phyloP scores from a whole-genome alignment of 2,797 vertebrate species.

The Setipinna tenuifilis region DNA sequence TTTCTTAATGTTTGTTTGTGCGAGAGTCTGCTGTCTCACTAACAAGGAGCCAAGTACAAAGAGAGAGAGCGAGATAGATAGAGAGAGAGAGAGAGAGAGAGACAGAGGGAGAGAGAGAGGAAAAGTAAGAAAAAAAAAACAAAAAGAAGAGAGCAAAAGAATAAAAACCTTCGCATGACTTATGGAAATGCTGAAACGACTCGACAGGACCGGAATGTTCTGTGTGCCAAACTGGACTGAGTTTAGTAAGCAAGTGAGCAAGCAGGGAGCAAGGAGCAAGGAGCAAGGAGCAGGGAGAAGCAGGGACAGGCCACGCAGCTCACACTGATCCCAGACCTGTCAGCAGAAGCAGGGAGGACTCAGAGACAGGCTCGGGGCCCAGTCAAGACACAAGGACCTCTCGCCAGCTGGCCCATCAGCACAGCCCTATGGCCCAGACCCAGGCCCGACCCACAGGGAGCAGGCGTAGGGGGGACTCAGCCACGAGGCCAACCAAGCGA shows the following conservation, averaged over 20 bases:
- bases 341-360: too few relatives aligned
- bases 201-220: conserved; percentile 4
- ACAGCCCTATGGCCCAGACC: neutral
- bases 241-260: neutral
- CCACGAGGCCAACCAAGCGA: too few relatives aligned
- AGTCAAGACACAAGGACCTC: neutral
- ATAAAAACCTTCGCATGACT: neutral
- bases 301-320: too few relatives aligned
- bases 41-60: neutral
- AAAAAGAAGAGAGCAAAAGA: neutral
- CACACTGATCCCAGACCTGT: too few relatives aligned
- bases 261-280: neutral
- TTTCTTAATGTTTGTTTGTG: neutral
- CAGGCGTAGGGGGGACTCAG: too few relatives aligned
- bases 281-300: too few relatives aligned
- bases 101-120: neutral
- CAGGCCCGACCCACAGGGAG: too few relatives aligned
- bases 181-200: neutral
- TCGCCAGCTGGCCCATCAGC: conserved; percentile 5
- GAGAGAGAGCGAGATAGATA: neutral
- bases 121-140: neutral
- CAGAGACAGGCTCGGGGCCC: neutral
- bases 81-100: neutral
- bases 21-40: neutral
- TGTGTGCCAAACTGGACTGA: conserved; percentile 1